Conservation (phyloP, 2,797 vertebrate genomes). For the Myotis daubentonii region DNA sequence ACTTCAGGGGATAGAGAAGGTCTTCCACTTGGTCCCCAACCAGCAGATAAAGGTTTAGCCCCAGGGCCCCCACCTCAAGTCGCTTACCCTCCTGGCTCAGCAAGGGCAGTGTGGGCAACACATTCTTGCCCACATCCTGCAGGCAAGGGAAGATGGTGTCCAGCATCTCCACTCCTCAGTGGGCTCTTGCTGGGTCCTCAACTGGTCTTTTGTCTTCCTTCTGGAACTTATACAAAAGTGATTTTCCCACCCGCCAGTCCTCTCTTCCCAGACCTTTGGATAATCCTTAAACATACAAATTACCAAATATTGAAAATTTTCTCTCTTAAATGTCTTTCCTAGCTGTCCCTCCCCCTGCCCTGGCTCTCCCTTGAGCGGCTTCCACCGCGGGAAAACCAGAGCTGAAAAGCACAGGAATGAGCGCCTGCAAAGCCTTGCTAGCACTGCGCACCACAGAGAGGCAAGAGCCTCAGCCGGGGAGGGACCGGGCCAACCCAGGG, state of each 20-base stretch:
- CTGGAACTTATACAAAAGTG: background rate
- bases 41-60: background rate
- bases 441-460: background rate
- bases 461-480: background rate
- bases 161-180: constrained; percentile 78
- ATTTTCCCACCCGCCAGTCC: background rate
- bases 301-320: background rate
- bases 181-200: background rate
- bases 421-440: background rate
- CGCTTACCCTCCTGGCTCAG: constrained; percentile 85
- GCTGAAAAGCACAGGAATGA: background rate
- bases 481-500: rapidly evolving
- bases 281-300: constrained; percentile 32
- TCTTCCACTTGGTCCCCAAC: background rate
- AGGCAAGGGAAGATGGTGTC: constrained; percentile 78
- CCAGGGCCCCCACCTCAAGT: background rate
- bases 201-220: background rate
- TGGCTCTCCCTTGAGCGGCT: background rate
- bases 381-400: background rate
- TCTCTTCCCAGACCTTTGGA: background rate
- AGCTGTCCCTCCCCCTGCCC: background rate
- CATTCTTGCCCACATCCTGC: constrained; percentile 73
- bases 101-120: constrained; percentile 80
- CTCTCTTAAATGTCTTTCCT: background rate
- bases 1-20: background rate